Evolutionary conservation across 2,113 vertebrate species (phyloP).

Genomic region (Lepus timidus): DNA sequence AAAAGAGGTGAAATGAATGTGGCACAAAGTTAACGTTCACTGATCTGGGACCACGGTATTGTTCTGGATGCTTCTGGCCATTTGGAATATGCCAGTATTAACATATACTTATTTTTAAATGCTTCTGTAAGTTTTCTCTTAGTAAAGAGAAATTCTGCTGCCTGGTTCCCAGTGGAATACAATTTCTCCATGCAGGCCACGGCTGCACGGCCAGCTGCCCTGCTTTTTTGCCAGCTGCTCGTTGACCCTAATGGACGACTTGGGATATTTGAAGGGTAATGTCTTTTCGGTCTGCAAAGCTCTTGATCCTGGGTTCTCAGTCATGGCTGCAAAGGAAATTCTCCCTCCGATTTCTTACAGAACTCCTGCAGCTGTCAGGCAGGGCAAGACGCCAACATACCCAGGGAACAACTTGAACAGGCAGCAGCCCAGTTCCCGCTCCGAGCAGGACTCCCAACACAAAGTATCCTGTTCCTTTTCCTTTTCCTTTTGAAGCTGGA

Average conservation of each 20-base stretch:
- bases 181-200: conserved; percentile 2
- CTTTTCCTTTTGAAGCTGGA: conserved; percentile 80
- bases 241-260: conserved; percentile 66
- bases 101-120: conserved; percentile 61
- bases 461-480: conserved; percentile 79
- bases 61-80: background rate
- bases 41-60: background rate
- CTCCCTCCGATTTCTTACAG: conserved; percentile 75
- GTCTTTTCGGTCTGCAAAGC: conserved; percentile 77
- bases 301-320: conserved; percentile 78
- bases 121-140: conserved; percentile 29
- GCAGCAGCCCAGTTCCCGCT: conserved; percentile 65
- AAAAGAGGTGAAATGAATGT: background rate
- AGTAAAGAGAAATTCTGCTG: conserved; percentile 20
- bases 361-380: conserved; percentile 79
- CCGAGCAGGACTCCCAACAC: conserved; percentile 67
- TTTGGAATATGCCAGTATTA: background rate
- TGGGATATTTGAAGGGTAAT: conserved; percentile 64
- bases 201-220: conserved; percentile 55
- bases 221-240: conserved; percentile 59
- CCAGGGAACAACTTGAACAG: conserved; percentile 72
- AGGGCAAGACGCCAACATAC: conserved; percentile 72
- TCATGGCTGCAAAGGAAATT: conserved; percentile 78
- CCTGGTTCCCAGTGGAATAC: conserved; percentile 32
- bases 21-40: background rate